These are phyloP conservation scores for Dermochelys coriacea DNA, from an alignment of 2,797 vertebrate genomes.

Conservation along the genomic window DNA sequence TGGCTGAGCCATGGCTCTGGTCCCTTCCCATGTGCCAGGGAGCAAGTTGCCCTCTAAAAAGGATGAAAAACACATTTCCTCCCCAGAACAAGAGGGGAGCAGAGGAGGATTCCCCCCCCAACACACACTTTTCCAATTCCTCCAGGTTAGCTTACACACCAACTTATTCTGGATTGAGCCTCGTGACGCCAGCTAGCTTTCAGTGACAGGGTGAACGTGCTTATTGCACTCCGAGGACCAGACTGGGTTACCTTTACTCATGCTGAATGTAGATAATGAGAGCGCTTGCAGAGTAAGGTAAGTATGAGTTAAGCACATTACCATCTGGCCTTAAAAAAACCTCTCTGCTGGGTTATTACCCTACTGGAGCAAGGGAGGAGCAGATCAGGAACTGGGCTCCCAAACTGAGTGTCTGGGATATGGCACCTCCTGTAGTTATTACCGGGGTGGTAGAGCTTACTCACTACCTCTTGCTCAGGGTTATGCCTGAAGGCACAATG, in stretches of 20 bases:
- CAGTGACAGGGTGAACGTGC: fast-evolving
- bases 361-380: not conserved
- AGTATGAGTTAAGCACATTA: fast-evolving
- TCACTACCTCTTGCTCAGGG: not conserved
- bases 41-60: not conserved
- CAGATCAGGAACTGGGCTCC: not conserved
- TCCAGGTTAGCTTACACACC: not conserved
- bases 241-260: not conserved
- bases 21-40: not conserved
- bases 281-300: not conserved
- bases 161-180: fast-evolving
- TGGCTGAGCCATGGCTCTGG: not conserved
- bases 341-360: not conserved
- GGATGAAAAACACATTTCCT: not conserved
- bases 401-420: not conserved
- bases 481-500: fast-evolving
- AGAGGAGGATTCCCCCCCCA: fast-evolving
- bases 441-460: not conserved
- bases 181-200: not conserved
- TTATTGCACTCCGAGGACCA: not conserved
- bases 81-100: not conserved
- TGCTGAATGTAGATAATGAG: fast-evolving
- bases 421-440: not conserved
- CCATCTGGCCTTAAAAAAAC: not conserved
- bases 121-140: not conserved